Evolutionary conservation across 2,797 vertebrate genomes (phyloP), one percentile per base, ranked within the genome.

Genomic region (Poeciliopsis presidionis): DNA sequence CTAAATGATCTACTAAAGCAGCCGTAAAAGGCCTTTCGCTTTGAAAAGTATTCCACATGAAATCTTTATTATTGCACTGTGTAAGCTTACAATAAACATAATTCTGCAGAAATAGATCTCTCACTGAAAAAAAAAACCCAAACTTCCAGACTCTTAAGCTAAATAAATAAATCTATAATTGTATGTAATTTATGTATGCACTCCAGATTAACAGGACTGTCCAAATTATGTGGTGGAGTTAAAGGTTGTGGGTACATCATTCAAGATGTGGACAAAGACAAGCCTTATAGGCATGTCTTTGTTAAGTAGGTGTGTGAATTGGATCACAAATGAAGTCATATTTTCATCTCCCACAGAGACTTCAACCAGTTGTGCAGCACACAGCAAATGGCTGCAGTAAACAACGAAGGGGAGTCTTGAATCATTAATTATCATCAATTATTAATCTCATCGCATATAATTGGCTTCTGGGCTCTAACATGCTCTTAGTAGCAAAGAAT

Each of bases 341-440:
- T 67, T 36, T 73, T 76, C 84, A 65, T 78, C 74, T 80, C 78
- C 72, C 63, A 33, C 8, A 49, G 81, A 65, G 86, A 79, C 49
- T 30, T 55, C 67, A 59, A 74, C 76, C 83, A 90, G 85, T 88
- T 86, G 89, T 77, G 74, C 78, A 76, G 76, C 80, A 78, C 73
- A 87, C 43, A 81, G 79, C 78, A 82, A 81, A 90, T 79, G n/a
- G 73, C 72, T 74, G 81, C 74, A 84, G 77, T 82, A 86, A 82
- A 89, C 83, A 86, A 84, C 71, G 76, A 81, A 80, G 75, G 78
- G 70, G 47, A 72, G 43, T 43, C 86, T 86, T 94, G 72, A 94
- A 95, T 94, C 83, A 92, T 94, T 92, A 76, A 96, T 91, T 78
- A 84, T 78, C 74, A 86, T 84, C 78, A 82, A 87, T 94, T 86